A percentile compares a stretch with the other conserved stretches of the same genome.
Evolutionary conservation across 2,113 vertebrate species (phyloP).

Genomic region (Trogon surrucura): DNA sequence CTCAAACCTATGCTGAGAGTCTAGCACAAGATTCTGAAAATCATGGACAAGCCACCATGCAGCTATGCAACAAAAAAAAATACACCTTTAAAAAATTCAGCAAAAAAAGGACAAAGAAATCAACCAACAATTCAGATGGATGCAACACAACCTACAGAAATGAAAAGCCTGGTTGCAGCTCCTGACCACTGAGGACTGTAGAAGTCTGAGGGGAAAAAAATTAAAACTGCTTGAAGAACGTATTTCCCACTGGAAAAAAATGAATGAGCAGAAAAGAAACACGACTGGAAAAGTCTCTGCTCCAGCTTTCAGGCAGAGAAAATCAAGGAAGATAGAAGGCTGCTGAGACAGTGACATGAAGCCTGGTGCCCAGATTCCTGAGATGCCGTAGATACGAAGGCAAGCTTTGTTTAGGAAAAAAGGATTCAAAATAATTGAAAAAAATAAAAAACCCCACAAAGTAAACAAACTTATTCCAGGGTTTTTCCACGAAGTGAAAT

Average conservation of each 20-base stretch:
- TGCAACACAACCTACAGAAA: background rate
- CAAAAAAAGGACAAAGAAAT: background rate
- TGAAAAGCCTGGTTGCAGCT: background rate
- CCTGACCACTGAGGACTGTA: background rate
- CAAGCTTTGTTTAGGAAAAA: background rate
- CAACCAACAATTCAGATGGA: accelerated
- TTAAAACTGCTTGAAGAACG: background rate
- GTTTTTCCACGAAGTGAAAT: background rate
- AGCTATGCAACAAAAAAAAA: background rate
- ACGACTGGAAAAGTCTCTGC: background rate
- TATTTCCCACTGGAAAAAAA: background rate
- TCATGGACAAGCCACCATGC: background rate
- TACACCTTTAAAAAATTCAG: background rate
- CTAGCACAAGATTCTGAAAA: background rate
- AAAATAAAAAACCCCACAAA: background rate
- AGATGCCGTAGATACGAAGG: background rate
- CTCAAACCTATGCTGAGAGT: background rate
- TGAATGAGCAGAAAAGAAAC: background rate
- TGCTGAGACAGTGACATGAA: background rate
- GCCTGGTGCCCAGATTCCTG: background rate
- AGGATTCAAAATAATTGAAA: background rate
- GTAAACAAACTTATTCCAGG: background rate
- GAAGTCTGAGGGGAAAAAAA: background rate
- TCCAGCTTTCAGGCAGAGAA: background rate
- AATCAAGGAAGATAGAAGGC: background rate